phyloP scores from a whole-genome alignment of 1,140 invertebrate species.

The Aculops lycopersici region DNA sequence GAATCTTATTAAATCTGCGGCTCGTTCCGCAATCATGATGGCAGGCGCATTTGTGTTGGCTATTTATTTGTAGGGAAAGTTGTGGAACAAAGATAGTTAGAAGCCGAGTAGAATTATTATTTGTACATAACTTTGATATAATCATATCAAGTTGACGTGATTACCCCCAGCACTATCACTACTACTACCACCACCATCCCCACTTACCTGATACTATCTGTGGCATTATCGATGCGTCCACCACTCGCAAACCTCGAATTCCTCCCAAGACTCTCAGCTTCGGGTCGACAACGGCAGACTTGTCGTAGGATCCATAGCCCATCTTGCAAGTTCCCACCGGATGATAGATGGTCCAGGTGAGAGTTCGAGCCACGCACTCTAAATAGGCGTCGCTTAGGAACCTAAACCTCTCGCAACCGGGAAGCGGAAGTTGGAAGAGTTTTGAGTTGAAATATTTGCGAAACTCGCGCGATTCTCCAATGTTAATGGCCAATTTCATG shows the following conservation, averaged over 20 bases:
- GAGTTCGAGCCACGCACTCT: slow-evolving; percentile 46
- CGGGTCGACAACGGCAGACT: slow-evolving; percentile 42
- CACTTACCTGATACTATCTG: slow-evolving; percentile 21
- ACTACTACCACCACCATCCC: no score
- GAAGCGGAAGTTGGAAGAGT: slow-evolving; percentile 15
- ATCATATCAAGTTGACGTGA: no score
- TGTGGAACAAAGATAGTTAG: no score
- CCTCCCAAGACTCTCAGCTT: slow-evolving; percentile 18
- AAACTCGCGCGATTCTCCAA: slow-evolving; percentile 17
- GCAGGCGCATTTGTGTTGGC: slow-evolving; percentile 47
- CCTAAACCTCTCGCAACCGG: slow-evolving; percentile 9
- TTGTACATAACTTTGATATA: no score
- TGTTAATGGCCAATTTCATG: slow-evolving; percentile 12
- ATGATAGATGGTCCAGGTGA: slow-evolving; percentile 47
- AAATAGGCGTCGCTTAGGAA: slow-evolving; percentile 32
- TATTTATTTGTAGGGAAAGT: no score
- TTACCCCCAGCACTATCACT: no score
- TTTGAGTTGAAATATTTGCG: slow-evolving; percentile 7
- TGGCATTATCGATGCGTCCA: slow-evolving; percentile 24
- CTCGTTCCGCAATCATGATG: slow-evolving; percentile 63
- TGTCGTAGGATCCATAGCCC: slow-evolving; percentile 33
- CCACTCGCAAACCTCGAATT: slow-evolving; percentile 15
- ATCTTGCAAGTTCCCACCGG: slow-evolving; percentile 29
- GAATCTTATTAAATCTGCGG: slow-evolving; percentile 38
- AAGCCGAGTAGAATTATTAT: no score